Base-by-base conservation (phyloP, 2,797 vertebrate species). In the Aulostomus chinensis region DNA sequence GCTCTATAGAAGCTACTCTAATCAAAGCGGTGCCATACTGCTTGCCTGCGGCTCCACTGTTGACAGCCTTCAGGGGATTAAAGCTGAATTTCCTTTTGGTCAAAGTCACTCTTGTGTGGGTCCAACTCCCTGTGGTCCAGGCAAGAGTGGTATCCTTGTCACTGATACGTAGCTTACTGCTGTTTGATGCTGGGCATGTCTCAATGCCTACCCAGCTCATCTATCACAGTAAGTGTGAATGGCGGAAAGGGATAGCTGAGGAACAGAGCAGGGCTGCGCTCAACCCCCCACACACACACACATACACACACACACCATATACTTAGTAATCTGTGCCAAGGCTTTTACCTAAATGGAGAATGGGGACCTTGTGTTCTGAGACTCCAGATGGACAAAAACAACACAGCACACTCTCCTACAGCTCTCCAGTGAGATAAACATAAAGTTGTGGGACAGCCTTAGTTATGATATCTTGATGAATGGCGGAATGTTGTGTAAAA, bases 221-320 rank as follows among this genome's bases (percentile, higher is more conserved):
- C 88, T 84, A 90, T 91, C 91, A 91, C 85, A 63, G 78, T 74
- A 83, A 85, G 60, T 79, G 77, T 85, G 83, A 89, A 90, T 84
- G 87, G 86, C 84, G 40, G 76, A 73, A 9, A 13, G 73, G 74
- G 62, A 55, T 25, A 40, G 52, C 58, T 29, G 70, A 61, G 77
- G 65, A 79, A 74, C 80, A 73, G 68, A 76, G 79, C 50, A 67
- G 62, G 69, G 73, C 66, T 61, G 68, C 66, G 61, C 48, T 37
- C 28, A 51, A 60, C 65, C 73, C 76, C 67, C 67, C 58, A 67
- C 43, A 38, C 57, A 60, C 73, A 56, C 68, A 34, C 78, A 31
- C 58, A 67, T 45, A 38, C 57, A 60, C 73, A 56, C 68, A 34
- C 78, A 31, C 65, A 38, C 77, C 63, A 80, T 83, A 69, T 66